Evolutionary conservation across 2,113 vertebrate species (phyloP).

Genomic region (Mola mola): DNA sequence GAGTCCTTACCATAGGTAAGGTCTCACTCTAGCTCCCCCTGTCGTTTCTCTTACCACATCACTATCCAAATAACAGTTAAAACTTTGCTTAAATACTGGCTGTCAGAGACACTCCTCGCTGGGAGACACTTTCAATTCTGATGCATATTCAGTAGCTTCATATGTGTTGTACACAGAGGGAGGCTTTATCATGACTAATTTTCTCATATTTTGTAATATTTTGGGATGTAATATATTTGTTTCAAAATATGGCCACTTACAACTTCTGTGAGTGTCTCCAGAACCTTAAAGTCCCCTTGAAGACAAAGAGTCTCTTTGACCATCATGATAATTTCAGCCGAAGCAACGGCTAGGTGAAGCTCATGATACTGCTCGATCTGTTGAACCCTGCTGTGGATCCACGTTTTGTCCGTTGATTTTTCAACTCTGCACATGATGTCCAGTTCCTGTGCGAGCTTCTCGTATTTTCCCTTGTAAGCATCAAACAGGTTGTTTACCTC

Average conservation of each 20-base stretch:
- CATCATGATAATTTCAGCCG: constrained; percentile 82
- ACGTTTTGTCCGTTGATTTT: constrained; percentile 49
- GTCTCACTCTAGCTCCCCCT: too few species aligned
- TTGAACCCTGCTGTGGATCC: constrained; percentile 82
- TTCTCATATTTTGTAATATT: background rate
- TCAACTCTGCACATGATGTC: constrained; percentile 73
- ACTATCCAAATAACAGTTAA: too few species aligned
- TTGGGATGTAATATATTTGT: background rate
- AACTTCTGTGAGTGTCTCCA: constrained; percentile 79
- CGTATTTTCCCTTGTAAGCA: constrained; percentile 79
- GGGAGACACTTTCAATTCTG: background rate
- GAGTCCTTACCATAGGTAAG: too few species aligned
- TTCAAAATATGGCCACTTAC: constrained; percentile 79
- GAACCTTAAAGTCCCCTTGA: constrained; percentile 86
- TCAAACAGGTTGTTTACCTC: constrained; percentile 81
- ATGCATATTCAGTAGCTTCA: background rate
- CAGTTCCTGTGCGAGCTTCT: constrained; percentile 77
- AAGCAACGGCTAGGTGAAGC: constrained; percentile 84
- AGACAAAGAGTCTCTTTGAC: constrained; percentile 84
- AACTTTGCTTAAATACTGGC: too few species aligned
- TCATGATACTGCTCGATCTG: constrained; percentile 92
- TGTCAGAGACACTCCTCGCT: too few species aligned
- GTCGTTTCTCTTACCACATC: too few species aligned
- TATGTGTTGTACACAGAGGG: background rate
- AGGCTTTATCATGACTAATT: background rate